Percentiles rank a stretch among this genome's conserved stretches.
Evolutionary conservation across 2,113 vertebrate genomes (phyloP).

Genomic region (Rhabdomys dilectus): DNA sequence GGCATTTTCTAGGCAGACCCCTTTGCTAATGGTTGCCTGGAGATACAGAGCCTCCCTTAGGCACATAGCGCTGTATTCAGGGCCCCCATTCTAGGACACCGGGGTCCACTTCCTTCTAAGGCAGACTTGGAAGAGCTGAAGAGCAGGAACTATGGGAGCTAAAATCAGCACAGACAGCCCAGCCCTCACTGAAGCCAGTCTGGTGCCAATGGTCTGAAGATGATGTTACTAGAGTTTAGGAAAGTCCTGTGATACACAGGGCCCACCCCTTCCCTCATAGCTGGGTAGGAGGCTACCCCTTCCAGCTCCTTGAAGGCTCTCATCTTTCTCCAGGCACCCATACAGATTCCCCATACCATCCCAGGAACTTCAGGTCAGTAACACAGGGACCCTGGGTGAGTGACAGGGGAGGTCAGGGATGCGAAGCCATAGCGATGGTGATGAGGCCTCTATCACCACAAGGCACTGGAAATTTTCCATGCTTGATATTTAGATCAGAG

Average conservation of each 20-base stretch:
- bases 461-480: neutral
- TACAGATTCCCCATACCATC: neutral
- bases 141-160: neutral
- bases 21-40: neutral
- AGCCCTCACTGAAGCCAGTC: neutral
- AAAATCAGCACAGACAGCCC: conserved; percentile 24
- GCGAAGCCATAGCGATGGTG: neutral
- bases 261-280: neutral
- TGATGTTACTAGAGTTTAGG: conserved; percentile 62
- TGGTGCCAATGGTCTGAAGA: conserved; percentile 17
- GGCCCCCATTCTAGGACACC: too few relatives aligned
- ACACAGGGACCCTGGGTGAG: neutral
- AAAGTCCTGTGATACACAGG: neutral
- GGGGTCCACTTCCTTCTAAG: conserved; percentile 31
- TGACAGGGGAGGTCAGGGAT: neutral
- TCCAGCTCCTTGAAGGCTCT: neutral
- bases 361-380: conserved; percentile 56
- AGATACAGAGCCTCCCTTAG: too few relatives aligned
- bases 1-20: fast-evolving
- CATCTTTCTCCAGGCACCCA: neutral
- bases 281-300: too few relatives aligned
- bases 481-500: conserved; percentile 2
- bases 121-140: neutral
- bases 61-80: too few relatives aligned
- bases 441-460: neutral